These are phyloP conservation scores for Ovis canadensis DNA, from an alignment of 2,113 vertebrate species.

Conservation along the genomic window DNA sequence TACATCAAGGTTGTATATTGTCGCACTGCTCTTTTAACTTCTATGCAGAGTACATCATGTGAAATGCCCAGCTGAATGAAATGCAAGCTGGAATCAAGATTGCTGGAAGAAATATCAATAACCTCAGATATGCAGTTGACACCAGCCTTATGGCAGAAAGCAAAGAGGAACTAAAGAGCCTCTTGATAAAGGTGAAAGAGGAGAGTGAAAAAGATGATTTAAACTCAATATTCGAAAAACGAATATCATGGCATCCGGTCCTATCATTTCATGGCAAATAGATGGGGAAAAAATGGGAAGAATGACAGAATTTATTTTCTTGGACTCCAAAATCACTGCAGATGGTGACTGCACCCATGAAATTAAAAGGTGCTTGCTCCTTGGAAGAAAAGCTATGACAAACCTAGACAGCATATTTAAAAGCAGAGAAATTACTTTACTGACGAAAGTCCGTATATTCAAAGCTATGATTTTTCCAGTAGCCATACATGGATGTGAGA, in stretches of 20 bases:
- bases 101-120: background rate
- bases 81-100: background rate
- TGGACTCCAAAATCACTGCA: background rate
- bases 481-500: background rate
- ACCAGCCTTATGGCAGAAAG: background rate
- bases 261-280: background rate
- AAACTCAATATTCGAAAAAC: accelerated
- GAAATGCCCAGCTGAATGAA: background rate
- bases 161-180: background rate
- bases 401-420: background rate
- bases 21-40: background rate
- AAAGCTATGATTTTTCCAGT: background rate
- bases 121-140: background rate
- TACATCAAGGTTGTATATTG: background rate
- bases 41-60: background rate
- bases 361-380: background rate
- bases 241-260: background rate
- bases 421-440: background rate
- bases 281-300: background rate
- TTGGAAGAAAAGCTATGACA: background rate
- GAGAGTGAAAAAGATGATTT: background rate
- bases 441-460: background rate
- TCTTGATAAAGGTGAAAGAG: background rate
- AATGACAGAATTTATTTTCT: background rate
- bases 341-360: background rate